Base-by-base conservation (phyloP, 2,113 vertebrate genomes). In the Ancistrus triradiatus region DNA sequence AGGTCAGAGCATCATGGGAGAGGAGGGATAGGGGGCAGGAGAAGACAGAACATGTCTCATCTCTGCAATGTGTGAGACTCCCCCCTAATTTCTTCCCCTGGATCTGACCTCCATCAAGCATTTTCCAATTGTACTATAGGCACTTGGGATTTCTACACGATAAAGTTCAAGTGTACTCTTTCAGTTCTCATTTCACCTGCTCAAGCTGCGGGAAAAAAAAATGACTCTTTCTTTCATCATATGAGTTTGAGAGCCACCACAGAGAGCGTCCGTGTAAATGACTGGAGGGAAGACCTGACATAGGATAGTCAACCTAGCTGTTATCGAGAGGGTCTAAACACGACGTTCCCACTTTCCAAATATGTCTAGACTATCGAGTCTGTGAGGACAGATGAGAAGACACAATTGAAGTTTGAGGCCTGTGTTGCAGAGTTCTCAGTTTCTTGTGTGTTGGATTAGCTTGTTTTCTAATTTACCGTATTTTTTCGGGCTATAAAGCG, bases 1-100 rank as follows among this genome's bases (percentile, higher is more conserved):
- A 68, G 78, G 76, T 78, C 61, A 66, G 64, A 33, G 65, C 72
- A 71, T 6, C 43, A 81, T 79, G 74, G 76, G 77, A 70, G 78
- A 64, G 48, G 73, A 74, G 71, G 57, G 15, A 72, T 62, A 55
- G 68, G 62, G 60, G 79, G 79, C 73, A 73, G 75, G 70, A 80
- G 77, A 69, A 76, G 79, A 78, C 77, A 60, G 80, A 71, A 70
- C 66, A 76, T 77, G 75, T 77, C 73, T 82, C 77, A 78, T 86
- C 38, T 51, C 80, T 74, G 76, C 77, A 70, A 79, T 77, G 72
- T 71, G 74, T 74, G 72, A 82, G 52, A 82, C 81, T 78, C 75
- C 73, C 69, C 58, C 59, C 75, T 78, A 72, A 77, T 58, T 50
- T 68, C 38, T 72, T 63, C 55, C 68, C 65, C 31, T 70, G 73